These are phyloP conservation scores for Arrhopalites spinosus DNA, from an alignment of 2,888 invertebrate genomes.

Conservation along the genomic window DNA sequence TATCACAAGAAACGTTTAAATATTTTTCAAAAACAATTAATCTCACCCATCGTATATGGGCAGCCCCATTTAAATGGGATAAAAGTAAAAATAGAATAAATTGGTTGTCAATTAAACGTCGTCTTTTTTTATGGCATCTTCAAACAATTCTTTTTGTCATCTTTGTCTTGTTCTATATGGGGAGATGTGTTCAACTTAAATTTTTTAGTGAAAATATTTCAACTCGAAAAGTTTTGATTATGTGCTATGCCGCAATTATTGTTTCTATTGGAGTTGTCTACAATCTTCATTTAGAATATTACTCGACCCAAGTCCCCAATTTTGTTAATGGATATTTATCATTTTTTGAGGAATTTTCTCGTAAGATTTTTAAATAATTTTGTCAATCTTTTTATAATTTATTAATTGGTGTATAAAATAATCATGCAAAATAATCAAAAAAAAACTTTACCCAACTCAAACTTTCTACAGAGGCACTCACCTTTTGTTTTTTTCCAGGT, in stretches of 20 bases:
- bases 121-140: neutral
- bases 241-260: neutral
- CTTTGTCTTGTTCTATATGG: neutral
- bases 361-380: too few relatives aligned
- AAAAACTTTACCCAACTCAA: too few relatives aligned
- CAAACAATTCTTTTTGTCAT: neutral
- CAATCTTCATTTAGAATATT: neutral
- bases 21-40: too few relatives aligned
- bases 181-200: neutral
- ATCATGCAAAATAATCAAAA: too few relatives aligned
- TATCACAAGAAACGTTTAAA: too few relatives aligned
- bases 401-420: too few relatives aligned
- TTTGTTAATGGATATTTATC: neutral
- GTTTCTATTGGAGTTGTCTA: neutral
- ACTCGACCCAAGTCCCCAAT: neutral
- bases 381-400: too few relatives aligned
- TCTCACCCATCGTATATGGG: too few relatives aligned
- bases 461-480: too few relatives aligned
- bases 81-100: too few relatives aligned
- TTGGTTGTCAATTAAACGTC: neutral
- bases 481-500: too few relatives aligned
- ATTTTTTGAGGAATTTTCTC: neutral
- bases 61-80: too few relatives aligned
- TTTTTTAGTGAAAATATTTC: neutral
- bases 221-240: neutral